Conservation (phyloP, 2,888 invertebrate species). For the Sarcophaga variegata region DNA sequence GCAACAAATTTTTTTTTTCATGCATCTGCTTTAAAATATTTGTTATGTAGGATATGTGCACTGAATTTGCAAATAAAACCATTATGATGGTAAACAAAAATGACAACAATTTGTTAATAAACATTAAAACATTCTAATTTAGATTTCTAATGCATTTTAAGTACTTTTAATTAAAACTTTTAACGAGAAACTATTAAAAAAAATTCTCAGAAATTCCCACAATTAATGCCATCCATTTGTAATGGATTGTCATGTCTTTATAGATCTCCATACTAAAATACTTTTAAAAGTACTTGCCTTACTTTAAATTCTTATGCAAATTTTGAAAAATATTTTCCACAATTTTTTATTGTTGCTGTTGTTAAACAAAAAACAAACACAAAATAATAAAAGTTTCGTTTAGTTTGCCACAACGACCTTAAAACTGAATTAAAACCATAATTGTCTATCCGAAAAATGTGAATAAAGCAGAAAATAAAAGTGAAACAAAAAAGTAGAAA, state of each 20-base stretch:
- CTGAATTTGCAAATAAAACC: too few species aligned
- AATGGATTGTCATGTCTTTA: not conserved
- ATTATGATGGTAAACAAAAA: not conserved
- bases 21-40: too few species aligned
- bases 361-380: not conserved
- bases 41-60: too few species aligned
- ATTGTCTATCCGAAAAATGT: constrained; percentile 27
- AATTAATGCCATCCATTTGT: constrained; percentile 54
- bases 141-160: too few species aligned
- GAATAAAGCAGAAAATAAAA: constrained; percentile 10
- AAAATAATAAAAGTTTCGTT: not conserved
- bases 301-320: constrained; percentile 55
- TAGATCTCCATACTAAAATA: not conserved
- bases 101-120: not conserved
- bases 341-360: constrained; percentile 19
- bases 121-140: too few species aligned
- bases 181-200: not conserved
- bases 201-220: constrained; percentile 43
- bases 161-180: constrained; percentile 18
- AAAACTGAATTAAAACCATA: constrained; percentile 52
- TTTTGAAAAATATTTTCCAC: constrained; percentile 45
- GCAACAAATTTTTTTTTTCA: too few species aligned
- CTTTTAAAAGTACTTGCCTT: not conserved
- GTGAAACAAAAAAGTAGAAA: not conserved
- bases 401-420: constrained; percentile 51